A percentile compares a stretch with the other conserved stretches of the same genome.
Evolutionary conservation across 2,888 invertebrate genomes (phyloP).

Genomic region (Drosophila tanythrix): DNA sequence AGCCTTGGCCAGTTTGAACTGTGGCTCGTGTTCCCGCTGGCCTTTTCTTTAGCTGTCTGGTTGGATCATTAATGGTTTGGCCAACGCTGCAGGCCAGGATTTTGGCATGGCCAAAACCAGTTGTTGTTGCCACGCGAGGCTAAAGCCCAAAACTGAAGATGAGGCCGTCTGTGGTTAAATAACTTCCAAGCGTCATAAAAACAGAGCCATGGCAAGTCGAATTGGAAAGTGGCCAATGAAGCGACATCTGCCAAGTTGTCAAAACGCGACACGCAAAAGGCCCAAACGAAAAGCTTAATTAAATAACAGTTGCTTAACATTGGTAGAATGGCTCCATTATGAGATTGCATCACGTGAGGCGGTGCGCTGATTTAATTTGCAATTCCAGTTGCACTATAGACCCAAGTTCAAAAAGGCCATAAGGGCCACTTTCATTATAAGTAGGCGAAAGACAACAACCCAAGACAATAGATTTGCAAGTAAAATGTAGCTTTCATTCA

Average conservation of each 20-base stretch:
- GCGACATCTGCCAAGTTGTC: constrained; percentile 47
- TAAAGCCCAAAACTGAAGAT: constrained; percentile 39
- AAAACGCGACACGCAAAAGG: constrained; percentile 53
- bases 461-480: constrained; percentile 16
- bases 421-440: constrained; percentile 51
- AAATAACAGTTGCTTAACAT: constrained; percentile 29
- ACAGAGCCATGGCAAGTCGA: constrained; percentile 15
- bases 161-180: constrained; percentile 46
- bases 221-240: constrained; percentile 48
- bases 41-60: constrained; percentile 33
- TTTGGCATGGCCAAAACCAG: constrained; percentile 56
- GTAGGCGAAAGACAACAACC: constrained; percentile 16
- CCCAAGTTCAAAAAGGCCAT: constrained; percentile 74
- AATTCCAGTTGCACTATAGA: constrained; percentile 45
- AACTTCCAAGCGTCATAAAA: constrained; percentile 52
- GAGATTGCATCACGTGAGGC: constrained; percentile 58
- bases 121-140: constrained; percentile 27
- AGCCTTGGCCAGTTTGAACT: constrained; percentile 33
- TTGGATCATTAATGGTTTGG: constrained; percentile 61
- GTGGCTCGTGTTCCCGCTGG: constrained; percentile 59
- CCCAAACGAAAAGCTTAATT: constrained; percentile 50
- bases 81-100: constrained; percentile 68
- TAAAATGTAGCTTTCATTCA: constrained; percentile 70
- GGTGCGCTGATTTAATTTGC: constrained; percentile 45
- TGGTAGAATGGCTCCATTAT: constrained; percentile 50